Evolutionary conservation across 2,888 invertebrate genomes (phyloP).

Genomic region (Nomada hirtipes): DNA sequence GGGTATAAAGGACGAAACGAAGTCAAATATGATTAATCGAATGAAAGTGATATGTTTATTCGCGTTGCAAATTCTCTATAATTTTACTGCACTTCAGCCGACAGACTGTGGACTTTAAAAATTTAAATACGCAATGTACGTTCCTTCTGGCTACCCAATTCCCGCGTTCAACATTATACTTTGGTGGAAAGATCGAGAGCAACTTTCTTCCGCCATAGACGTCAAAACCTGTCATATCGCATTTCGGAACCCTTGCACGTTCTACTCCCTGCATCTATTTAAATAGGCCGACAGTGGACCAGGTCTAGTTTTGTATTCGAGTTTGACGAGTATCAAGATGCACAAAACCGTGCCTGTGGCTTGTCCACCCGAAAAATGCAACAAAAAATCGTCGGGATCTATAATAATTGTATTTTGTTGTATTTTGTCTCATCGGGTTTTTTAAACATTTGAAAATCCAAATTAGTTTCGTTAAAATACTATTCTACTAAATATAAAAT

Average conservation of each 20-base stretch:
- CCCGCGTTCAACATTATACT: not conserved
- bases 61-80: no score
- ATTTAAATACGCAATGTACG: not conserved
- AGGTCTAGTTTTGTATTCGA: constrained; percentile 52
- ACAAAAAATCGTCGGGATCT: constrained; percentile 6
- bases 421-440: not conserved
- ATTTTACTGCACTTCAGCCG: no score
- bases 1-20: not conserved
- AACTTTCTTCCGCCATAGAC: not conserved
- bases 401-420: no score
- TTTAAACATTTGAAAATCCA: no score
- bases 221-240: constrained; percentile 16
- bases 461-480: no score
- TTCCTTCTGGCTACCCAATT: not conserved
- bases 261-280: constrained; percentile 33
- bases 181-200: not conserved
- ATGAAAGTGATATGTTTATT: no score
- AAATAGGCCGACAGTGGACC: constrained; percentile 32
- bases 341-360: constrained; percentile 10
- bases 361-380: not conserved
- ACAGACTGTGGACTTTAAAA: not conserved
- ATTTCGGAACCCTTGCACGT: constrained; percentile 10
- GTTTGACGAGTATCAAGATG: constrained; percentile 36
- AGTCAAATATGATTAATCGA: no score
- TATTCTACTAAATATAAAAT: no score